Base-by-base conservation (phyloP, 1,140 invertebrate species). In the Pseudoatta argentina region DNA sequence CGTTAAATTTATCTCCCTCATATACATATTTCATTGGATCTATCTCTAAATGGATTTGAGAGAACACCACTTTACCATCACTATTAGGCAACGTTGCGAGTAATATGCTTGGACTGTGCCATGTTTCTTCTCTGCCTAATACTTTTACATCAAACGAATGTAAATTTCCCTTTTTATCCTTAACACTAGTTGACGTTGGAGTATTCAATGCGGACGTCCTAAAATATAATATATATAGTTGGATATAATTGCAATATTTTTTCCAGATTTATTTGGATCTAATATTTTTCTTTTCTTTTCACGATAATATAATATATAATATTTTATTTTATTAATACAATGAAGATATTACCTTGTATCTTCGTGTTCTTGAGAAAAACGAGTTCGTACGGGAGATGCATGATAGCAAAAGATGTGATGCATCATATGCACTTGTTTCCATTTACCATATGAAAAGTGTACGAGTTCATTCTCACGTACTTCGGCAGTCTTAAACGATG, bases 391-490 rank as follows among this genome's bases (percentile, higher is more conserved):
- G 0, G 98, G 98, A 1, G 97, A 98, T 0, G 97, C 97, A 91
- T 98, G 97, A 93, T 98, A 98, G 88, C 97, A 98, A 93, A 98
- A 98, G 59, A 98, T 97, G 87, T 98, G 97, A 94, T 98, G 98
- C 95, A 98, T 97, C 96, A 98, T 97, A 90, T 97, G 97, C 0
- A 98, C 97, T 7, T 97, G 96, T 88, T 97, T 97, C 97, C 98
- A 98, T 88, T 97, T 96, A 71, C 97, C 97, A 89, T 98, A 98
- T 14, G 97, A 97, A 89, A 98, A 98, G 61, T 97, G 96, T 12
- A 98, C 97, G 18, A 98, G 95, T 93, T 98, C 97, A 92, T 97
- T 97, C 93, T 98, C 97, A 8, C 97, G 96, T 4, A 98, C 97
- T 95, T 98, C 97, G 24, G 97, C 97, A 66, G 97, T 98, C 89